A percentile compares a stretch with the other conserved stretches of the same genome.
phyloP scores from a whole-genome alignment of 2,888 invertebrate genomes.

The Nowickia ferox region DNA sequence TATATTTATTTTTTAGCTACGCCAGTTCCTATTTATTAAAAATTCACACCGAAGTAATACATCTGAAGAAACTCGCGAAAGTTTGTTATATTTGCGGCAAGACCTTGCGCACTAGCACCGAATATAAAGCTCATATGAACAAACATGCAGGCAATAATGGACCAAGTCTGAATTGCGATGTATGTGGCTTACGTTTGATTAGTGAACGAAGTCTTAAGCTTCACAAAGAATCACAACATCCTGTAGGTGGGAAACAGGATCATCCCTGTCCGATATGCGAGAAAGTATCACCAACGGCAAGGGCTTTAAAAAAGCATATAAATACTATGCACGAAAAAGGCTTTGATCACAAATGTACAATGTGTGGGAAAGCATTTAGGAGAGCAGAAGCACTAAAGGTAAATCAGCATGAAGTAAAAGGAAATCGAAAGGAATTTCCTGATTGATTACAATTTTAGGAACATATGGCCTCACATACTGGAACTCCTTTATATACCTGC shows the following conservation, averaged over 20 bases:
- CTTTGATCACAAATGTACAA: constrained; percentile 79
- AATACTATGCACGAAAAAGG: constrained; percentile 80
- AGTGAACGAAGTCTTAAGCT: constrained; percentile 77
- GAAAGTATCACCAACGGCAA: constrained; percentile 80
- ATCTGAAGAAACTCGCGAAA: constrained; percentile 79
- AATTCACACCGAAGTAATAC: constrained; percentile 78
- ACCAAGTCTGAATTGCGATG: constrained; percentile 77
- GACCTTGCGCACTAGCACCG: constrained; percentile 78
- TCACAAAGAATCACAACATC: constrained; percentile 80
- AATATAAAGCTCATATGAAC: constrained; percentile 78
- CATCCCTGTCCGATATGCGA: constrained; percentile 80
- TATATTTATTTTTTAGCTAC: constrained; percentile 77
- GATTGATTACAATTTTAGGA: constrained; percentile 74
- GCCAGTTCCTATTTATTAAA: constrained; percentile 76
- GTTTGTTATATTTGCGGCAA: constrained; percentile 82
- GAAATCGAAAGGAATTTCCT: not conserved
- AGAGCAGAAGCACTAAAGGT: constrained; percentile 73
- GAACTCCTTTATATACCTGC: constrained; percentile 80
- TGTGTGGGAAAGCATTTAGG: constrained; percentile 81
- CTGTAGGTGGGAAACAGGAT: constrained; percentile 77
- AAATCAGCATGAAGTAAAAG: not conserved
- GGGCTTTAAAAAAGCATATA: constrained; percentile 80
- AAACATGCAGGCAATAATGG: constrained; percentile 78
- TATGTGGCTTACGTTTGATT: constrained; percentile 78
- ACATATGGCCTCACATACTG: constrained; percentile 82